phyloP scores from a whole-genome alignment of 2,888 invertebrate species.

The Stenodema calcarata region DNA sequence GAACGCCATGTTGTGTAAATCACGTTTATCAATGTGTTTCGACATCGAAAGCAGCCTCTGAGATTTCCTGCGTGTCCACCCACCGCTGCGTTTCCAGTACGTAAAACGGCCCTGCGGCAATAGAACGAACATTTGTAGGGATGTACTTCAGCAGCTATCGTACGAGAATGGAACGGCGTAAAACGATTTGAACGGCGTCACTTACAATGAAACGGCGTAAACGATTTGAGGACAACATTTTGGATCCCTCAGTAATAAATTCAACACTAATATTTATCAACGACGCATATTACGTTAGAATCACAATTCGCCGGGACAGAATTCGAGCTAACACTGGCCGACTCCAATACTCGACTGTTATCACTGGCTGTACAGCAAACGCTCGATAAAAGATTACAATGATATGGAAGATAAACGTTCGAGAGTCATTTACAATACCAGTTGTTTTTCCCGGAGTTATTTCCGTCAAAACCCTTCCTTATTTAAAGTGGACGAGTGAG shows the following conservation, averaged over 20 bases:
- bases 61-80: background rate
- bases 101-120: background rate
- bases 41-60: background rate
- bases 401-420: too few relatives aligned
- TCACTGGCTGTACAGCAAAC: background rate
- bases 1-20: background rate
- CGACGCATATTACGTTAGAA: background rate
- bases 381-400: background rate
- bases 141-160: background rate
- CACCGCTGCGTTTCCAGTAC: background rate
- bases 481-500: background rate
- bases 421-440: background rate
- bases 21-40: background rate
- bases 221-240: background rate
- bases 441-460: background rate
- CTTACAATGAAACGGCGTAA: background rate
- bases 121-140: background rate
- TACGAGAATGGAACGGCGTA: background rate
- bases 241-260: too few relatives aligned
- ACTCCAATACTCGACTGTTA: background rate
- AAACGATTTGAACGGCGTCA: background rate
- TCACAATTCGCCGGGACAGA: background rate
- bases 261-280: background rate
- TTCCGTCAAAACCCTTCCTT: background rate
- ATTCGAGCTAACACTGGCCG: background rate